Conservation (phyloP, 2,797 vertebrate species). For the Cynopterus sphinx region DNA sequence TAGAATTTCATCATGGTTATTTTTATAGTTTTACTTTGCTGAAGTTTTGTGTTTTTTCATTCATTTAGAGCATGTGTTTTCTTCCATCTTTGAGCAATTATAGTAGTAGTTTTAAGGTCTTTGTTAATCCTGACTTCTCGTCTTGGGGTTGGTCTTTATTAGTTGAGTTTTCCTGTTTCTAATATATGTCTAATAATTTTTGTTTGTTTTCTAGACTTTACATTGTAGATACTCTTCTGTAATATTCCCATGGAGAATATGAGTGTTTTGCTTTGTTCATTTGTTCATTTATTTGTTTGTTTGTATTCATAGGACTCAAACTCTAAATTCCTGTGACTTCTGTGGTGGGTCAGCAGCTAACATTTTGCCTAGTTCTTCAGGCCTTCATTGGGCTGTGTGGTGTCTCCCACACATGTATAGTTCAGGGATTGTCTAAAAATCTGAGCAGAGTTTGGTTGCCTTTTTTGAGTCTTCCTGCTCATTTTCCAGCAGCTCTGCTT, state of each 20-base stretch:
- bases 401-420: background rate
- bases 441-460: background rate
- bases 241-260: background rate
- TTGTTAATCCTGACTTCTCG: background rate
- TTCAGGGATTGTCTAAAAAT: background rate
- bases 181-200: background rate
- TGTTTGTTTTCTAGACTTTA: background rate
- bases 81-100: background rate
- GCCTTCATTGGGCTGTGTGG: background rate
- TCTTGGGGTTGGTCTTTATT: slow-evolving; percentile 4
- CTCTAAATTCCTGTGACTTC: background rate
- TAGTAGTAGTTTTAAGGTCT: background rate
- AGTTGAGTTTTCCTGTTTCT: slow-evolving; percentile 7
- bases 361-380: slow-evolving; percentile 26
- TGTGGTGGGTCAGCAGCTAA: background rate
- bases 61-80: background rate
- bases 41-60: background rate
- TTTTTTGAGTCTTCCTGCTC: background rate
- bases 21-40: background rate
- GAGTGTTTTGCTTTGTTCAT: background rate
- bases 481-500: background rate
- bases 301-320: background rate
- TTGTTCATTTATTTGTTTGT: too few relatives aligned
- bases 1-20: background rate
- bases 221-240: background rate